A percentile compares a stretch with the other conserved stretches of the same genome.
These are phyloP conservation scores for Drosophila meridionalis DNA, from an alignment of 2,888 invertebrate genomes.

Conservation along the genomic window DNA sequence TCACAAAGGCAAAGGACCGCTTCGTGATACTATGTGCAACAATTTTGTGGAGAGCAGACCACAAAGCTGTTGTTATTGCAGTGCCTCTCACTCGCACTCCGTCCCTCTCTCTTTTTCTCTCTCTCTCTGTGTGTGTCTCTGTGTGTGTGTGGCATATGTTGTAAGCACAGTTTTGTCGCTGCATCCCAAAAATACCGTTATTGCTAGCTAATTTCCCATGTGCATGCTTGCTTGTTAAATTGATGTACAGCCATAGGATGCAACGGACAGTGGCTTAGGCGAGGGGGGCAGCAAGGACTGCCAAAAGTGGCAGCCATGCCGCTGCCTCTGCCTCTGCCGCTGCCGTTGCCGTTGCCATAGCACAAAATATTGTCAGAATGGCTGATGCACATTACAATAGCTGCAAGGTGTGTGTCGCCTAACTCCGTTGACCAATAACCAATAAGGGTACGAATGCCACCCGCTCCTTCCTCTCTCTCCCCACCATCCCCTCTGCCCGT, in stretches of 20 bases:
- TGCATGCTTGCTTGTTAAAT: constrained; percentile 80
- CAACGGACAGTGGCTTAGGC: neutral
- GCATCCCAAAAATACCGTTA: constrained; percentile 66
- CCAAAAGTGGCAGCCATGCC: constrained; percentile 52
- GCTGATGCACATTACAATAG: constrained; percentile 54
- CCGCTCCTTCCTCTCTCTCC: neutral
- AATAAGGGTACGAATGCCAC: neutral
- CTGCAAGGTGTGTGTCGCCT: constrained; percentile 35
- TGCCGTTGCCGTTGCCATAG: constrained; percentile 48
- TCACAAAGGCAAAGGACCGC: constrained; percentile 49
- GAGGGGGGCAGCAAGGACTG: neutral
- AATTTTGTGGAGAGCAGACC: constrained; percentile 54
- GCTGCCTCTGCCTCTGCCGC: neutral
- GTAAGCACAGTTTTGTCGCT: constrained; percentile 57
- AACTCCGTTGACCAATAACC: constrained; percentile 19
- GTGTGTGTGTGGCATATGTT: constrained; percentile 31
- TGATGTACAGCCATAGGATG: constrained; percentile 63
- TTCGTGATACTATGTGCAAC: constrained; percentile 48
- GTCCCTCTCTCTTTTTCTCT: neutral
- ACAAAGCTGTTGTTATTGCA: constrained; percentile 34
- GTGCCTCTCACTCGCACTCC: neutral
- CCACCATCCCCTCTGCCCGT: neutral
- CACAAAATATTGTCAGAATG: constrained; percentile 72
- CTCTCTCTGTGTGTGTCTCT: neutral
- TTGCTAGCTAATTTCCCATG: constrained; percentile 76